Base-by-base conservation (phyloP, 2,113 vertebrate species). In the Corvus moneduloides region DNA sequence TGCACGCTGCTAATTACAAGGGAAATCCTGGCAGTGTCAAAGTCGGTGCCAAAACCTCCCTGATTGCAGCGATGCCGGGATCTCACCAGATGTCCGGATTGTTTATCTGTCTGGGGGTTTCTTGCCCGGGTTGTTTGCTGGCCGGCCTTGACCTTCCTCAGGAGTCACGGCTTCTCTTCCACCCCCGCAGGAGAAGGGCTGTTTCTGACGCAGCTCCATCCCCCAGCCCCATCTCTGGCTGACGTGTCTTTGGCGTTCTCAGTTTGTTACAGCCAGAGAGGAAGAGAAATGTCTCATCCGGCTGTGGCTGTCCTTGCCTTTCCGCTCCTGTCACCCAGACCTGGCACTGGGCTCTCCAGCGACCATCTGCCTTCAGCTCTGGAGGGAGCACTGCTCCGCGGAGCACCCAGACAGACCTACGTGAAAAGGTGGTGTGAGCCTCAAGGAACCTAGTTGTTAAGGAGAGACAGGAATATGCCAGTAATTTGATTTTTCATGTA, bases 21-120 rank as follows among this genome's bases (percentile, higher is more conserved):
- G 96, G 96, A 97, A 96, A 97, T 97, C 96, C 96, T 97, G 95
- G 91, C 95, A 94, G 86, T 27, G 93, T 95, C 54, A 6, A 75
- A 95, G 91, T 9, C 35, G 1, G 74, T 95, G 95, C 94, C 96
- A 96, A 95, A 95, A 91, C 63, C 76, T 78, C 91, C 6, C 76
- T 96, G 95, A 96, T 66, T 95, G 90, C 96, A 67, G 75, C 17
- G 3, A 67, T 93, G 90, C 79, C 23, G 66, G 92, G 93, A 95
- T 93, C 83, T 95, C 87, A 87, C 61, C 94, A 95, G 93, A 91
- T 96, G 95, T 96, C 94, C 83, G 64, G 72, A 63, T 91, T 96
- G 93, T 96, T 96, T 95, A 91, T 95, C 87, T 48, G 2, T 86
- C 79, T 84, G 87, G 82, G 90, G 59, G 43, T 91, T 89, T 90